phyloP scores from a whole-genome alignment of 1,140 invertebrate species.

The Chrysopa pallens region DNA sequence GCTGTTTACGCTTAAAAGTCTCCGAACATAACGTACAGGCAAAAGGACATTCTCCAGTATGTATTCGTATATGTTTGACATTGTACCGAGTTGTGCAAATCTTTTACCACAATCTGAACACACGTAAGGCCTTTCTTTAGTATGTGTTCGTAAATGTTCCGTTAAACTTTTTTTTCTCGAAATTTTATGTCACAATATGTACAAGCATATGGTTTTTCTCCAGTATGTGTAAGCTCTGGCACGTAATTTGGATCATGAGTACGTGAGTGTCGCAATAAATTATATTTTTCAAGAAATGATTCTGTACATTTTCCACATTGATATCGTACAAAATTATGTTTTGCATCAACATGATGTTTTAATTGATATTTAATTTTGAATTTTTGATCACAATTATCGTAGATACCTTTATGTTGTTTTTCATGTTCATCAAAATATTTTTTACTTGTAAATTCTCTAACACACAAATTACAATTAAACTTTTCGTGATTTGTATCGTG shows the following conservation, averaged over 20 bases:
- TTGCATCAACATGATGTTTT: too few relatives aligned
- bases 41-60: slow-evolving; percentile 37
- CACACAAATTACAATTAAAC: too few relatives aligned
- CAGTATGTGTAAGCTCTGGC: slow-evolving; percentile 5
- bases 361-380: too few relatives aligned
- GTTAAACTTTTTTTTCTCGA: neutral
- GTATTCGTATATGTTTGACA: slow-evolving; percentile 40
- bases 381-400: too few relatives aligned
- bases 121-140: slow-evolving; percentile 23
- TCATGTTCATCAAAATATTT: too few relatives aligned
- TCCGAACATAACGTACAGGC: slow-evolving; percentile 34
- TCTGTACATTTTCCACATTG: neutral
- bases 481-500: too few relatives aligned
- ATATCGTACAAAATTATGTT: too few relatives aligned
- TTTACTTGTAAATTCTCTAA: too few relatives aligned
- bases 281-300: neutral
- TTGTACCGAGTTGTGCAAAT: slow-evolving; percentile 31
- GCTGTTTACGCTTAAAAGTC: neutral
- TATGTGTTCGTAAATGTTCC: slow-evolving; percentile 24
- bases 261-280: neutral
- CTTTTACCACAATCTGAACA: slow-evolving; percentile 29
- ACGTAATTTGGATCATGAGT: neutral
- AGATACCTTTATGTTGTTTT: too few relatives aligned
- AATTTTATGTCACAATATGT: slow-evolving; percentile 2
- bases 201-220: slow-evolving; percentile 4